These are phyloP conservation scores for Muraenolepis orangiensis DNA, from an alignment of 2,797 vertebrate genomes.

Conservation along the genomic window DNA sequence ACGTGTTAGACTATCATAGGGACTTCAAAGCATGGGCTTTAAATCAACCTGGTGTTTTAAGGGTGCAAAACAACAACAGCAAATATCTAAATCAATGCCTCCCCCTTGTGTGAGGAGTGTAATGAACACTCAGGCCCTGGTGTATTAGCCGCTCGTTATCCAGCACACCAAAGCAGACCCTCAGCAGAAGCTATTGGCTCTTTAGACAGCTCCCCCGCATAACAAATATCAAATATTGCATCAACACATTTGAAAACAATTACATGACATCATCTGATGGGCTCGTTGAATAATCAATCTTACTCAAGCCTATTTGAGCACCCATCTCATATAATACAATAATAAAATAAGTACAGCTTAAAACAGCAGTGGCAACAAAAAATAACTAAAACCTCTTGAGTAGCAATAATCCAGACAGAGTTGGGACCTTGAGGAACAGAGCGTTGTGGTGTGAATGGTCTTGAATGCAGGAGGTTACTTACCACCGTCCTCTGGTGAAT, in stretches of 20 bases:
- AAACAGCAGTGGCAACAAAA: background rate
- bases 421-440: background rate
- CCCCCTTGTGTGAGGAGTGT: background rate
- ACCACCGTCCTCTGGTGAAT: slow-evolving; percentile 46
- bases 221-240: slow-evolving; percentile 10
- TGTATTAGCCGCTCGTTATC: slow-evolving; percentile 19
- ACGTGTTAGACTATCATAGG: background rate
- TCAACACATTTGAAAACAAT: background rate
- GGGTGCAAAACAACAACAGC: too few relatives aligned
- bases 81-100: background rate
- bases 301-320: background rate
- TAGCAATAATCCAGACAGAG: background rate
- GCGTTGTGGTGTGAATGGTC: slow-evolving; percentile 9
- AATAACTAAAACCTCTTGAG: background rate
- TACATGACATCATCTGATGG: background rate
- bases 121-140: background rate
- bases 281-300: background rate
- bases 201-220: background rate
- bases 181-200: slow-evolving; percentile 20
- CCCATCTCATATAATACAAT: background rate
- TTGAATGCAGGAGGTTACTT: slow-evolving; percentile 48
- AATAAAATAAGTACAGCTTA: background rate
- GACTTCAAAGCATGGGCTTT: background rate
- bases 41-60: too few relatives aligned
- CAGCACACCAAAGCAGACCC: slow-evolving; percentile 32